Evolutionary conservation across 92 coral and sea anemone species (phyloP).

Genomic region (Bergia sp.): DNA sequence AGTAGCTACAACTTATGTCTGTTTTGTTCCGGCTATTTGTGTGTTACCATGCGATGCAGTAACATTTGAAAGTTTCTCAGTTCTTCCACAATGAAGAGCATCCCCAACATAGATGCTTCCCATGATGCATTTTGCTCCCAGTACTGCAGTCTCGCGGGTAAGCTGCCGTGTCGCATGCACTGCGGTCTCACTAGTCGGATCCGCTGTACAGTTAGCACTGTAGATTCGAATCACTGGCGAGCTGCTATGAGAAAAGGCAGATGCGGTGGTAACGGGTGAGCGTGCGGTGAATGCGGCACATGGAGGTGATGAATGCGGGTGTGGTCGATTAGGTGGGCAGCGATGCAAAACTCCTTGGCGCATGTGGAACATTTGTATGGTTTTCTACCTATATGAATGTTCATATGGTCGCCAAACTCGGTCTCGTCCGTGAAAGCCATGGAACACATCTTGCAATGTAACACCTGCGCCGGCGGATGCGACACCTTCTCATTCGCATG

Average conservation of each 20-base stretch:
- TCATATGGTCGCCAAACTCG: slow-evolving; percentile 87
- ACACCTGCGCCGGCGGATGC: slow-evolving; percentile 38
- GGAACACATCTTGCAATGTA: slow-evolving; percentile 89
- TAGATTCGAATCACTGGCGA: slow-evolving; percentile 1
- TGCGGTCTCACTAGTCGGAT: not conserved
- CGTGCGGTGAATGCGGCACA: slow-evolving; percentile 20
- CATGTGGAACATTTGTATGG: slow-evolving; percentile 89
- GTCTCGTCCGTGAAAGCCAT: slow-evolving; percentile 62
- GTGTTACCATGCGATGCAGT: too few relatives aligned
- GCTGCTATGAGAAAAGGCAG: slow-evolving; percentile 41
- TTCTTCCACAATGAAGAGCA: not conserved
- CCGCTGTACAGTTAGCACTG: not conserved
- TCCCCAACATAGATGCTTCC: not conserved
- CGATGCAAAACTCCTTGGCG: slow-evolving; percentile 77
- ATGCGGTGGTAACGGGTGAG: slow-evolving; percentile 10
- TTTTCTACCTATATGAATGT: slow-evolving; percentile 73
- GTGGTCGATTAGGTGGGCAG: slow-evolving; percentile 84
- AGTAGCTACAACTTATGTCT: not conserved
- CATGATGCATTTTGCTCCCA: not conserved
- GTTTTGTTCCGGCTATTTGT: too few relatives aligned
- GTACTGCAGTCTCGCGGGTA: not conserved
- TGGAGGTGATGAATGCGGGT: slow-evolving; percentile 62
- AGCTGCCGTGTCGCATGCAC: not conserved
- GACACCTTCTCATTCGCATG: slow-evolving; percentile 62
- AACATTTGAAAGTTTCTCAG: not conserved